Evolutionary conservation across 2,797 vertebrate species (phyloP).

Genomic region (Syngnathus acus): DNA sequence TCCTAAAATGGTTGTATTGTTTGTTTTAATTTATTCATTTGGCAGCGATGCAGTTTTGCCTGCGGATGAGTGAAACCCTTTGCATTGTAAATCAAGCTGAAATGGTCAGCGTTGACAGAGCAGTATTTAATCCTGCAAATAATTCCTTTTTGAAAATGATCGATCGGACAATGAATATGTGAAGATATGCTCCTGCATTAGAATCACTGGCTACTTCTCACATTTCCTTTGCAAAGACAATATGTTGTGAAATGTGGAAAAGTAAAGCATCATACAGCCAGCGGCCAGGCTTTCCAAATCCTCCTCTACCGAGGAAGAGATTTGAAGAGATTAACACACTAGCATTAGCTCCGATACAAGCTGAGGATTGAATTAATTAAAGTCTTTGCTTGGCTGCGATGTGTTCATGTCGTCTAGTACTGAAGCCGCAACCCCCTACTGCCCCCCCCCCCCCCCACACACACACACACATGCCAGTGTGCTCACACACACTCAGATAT

Average conservation of each 20-base stretch:
- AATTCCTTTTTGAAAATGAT: slow-evolving; percentile 20
- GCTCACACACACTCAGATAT: slow-evolving; percentile 16
- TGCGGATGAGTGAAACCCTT: background rate
- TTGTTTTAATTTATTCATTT: slow-evolving; percentile 6
- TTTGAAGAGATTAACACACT: slow-evolving; percentile 75
- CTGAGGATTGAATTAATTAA: slow-evolving; percentile 77
- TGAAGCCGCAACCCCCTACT: slow-evolving; percentile 35
- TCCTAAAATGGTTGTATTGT: background rate
- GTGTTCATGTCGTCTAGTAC: slow-evolving; percentile 53
- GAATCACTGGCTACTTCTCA: slow-evolving; percentile 29
- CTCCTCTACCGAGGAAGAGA: slow-evolving; percentile 68
- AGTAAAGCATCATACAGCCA: slow-evolving; percentile 68
- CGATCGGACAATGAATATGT: slow-evolving; percentile 28
- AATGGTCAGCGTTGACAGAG: slow-evolving; percentile 13
- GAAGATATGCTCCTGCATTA: slow-evolving; percentile 29
- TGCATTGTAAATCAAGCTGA: background rate
- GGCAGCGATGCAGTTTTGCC: background rate
- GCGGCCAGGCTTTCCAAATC: slow-evolving; percentile 70
- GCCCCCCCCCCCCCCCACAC: background rate
- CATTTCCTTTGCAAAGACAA: slow-evolving; percentile 47
- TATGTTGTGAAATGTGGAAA: slow-evolving; percentile 46
- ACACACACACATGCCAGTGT: background rate
- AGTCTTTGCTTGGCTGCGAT: slow-evolving; percentile 58
- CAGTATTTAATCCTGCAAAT: slow-evolving; percentile 10
- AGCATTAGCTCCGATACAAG: slow-evolving; percentile 69